Conservation (phyloP, 2,888 invertebrate species). For the Leucophenga maculata region DNA sequence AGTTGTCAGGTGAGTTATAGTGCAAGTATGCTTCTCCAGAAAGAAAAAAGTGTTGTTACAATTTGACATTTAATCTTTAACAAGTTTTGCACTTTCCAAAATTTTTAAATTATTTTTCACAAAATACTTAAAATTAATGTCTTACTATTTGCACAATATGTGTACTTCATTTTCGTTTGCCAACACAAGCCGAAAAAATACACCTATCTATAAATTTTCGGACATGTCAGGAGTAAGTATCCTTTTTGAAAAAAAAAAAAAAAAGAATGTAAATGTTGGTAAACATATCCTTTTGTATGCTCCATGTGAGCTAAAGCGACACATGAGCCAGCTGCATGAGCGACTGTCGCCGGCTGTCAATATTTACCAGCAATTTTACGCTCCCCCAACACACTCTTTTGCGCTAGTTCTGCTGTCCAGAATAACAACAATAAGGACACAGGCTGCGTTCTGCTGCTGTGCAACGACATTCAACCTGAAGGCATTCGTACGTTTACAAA, state of each 20-base stretch:
- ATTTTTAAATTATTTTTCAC: constrained; percentile 22
- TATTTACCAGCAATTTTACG: constrained; percentile 68
- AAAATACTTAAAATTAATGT: constrained; percentile 59
- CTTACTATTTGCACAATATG: constrained; percentile 59
- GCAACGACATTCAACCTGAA: constrained; percentile 34
- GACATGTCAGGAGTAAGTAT: too few species aligned
- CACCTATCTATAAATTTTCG: too few species aligned
- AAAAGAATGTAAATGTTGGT: constrained; percentile 54
- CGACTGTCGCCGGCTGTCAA: constrained; percentile 53
- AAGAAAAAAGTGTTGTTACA: too few species aligned
- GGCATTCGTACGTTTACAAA: constrained; percentile 45
- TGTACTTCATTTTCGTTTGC: constrained; percentile 51
- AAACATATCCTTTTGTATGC: constrained; percentile 64
- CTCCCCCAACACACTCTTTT: constrained; percentile 24
- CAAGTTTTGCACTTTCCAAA: constrained; percentile 22
- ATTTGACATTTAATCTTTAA: too few species aligned
- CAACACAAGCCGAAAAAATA: constrained; percentile 13
- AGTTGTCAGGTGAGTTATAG: too few species aligned
- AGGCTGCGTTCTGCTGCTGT: constrained; percentile 17
- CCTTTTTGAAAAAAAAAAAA: constrained; percentile 2
- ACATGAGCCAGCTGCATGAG: constrained; percentile 47
- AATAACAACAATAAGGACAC: constrained; percentile 43
- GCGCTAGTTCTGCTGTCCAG: constrained; percentile 43
- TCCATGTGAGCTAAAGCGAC: constrained; percentile 50
- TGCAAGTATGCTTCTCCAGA: too few species aligned